Conservation (phyloP, 2,113 vertebrate genomes). For the Poeciliopsis turrubarensis region DNA sequence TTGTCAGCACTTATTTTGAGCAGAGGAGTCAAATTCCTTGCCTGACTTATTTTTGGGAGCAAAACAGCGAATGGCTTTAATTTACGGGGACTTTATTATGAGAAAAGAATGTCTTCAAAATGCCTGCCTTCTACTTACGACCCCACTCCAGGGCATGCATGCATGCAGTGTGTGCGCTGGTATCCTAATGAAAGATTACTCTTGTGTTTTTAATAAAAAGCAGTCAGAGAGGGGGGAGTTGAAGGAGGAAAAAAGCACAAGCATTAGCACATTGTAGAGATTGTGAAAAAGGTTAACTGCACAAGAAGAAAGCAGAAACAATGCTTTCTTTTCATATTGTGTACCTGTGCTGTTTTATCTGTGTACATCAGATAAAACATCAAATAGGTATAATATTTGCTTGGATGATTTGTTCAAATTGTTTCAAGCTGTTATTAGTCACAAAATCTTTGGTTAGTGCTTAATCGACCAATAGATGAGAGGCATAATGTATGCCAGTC, state of each 20-base stretch:
- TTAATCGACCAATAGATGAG: slow-evolving; percentile 45
- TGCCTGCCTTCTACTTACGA: slow-evolving; percentile 59
- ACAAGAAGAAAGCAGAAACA: slow-evolving; percentile 9
- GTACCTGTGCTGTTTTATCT: no score
- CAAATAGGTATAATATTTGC: neutral
- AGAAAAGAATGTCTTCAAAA: slow-evolving; percentile 72
- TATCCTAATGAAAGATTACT: slow-evolving; percentile 61
- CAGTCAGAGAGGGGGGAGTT: slow-evolving; percentile 1
- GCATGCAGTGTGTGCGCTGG: slow-evolving; percentile 38
- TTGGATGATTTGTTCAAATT: slow-evolving; percentile 5
- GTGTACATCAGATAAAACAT: slow-evolving; percentile 16
- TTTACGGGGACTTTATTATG: slow-evolving; percentile 72
- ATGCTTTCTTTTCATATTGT: neutral
- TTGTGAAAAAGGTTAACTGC: slow-evolving; percentile 1
- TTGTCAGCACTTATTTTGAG: slow-evolving; percentile 58
- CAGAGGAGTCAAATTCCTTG: slow-evolving; percentile 56
- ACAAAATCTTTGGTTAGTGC: slow-evolving; percentile 26
- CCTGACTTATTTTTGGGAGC: slow-evolving; percentile 60
- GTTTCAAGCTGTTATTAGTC: slow-evolving; percentile 24
- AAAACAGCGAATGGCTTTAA: slow-evolving; percentile 72
- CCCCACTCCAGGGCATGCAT: slow-evolving; percentile 40
- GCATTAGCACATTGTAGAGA: slow-evolving; percentile 21
- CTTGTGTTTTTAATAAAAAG: slow-evolving; percentile 70
- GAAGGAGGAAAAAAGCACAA: neutral
- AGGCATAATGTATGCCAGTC: slow-evolving; percentile 31